Evolutionary conservation across 2,888 invertebrate genomes (phyloP), one percentile per base, ranked within the genome.

Genomic region (Aspidapion aeneum): DNA sequence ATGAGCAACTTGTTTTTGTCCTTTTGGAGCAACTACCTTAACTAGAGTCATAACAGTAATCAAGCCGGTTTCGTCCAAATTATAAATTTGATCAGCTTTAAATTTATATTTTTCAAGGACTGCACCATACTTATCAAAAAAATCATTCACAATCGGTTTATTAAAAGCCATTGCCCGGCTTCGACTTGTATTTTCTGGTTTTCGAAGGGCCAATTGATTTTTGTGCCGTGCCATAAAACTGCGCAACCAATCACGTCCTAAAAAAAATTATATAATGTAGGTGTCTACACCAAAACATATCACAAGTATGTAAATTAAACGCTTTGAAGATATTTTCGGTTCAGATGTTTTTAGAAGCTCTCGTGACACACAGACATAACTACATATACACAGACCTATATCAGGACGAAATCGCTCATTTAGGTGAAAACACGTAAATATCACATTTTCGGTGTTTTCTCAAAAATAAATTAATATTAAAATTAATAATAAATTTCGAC

Each of bases 141-240:
- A 67, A 63, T 70, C 57, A 66, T 63, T 50, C 55, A 74, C 72
- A 1, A 61, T 64, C 1, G 67, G 63, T 56, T 68, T 70, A 59
- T 71, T 75, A 55, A 76, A 75, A 18, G 64, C 70, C 17, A 67
- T 72, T 1, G 61, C 54, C 62, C 74, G 57, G 2, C 70, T 70
- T 57, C 68, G 58, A 61, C 72, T 73, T 1, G 71, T 73, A 56
- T 68, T 71, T 69, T 73, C 72, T 16, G 72, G 71, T 57, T 72
- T 73, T 21, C 70, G 50, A 1, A 73, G 55, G 5, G 50, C 3
- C 3, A 35, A 7, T 35, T 35, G 12, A 35, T 35, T 35, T 3
- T 35, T 3, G 3, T 35, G 35, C 55, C 62, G 18, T 12, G 35
- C 35, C 64, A 62, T 58, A 52, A 63, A 61, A 16, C 61, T 16